phyloP scores from a whole-genome alignment of 2,113 vertebrate genomes.

The Epinephelus lanceolatus region DNA sequence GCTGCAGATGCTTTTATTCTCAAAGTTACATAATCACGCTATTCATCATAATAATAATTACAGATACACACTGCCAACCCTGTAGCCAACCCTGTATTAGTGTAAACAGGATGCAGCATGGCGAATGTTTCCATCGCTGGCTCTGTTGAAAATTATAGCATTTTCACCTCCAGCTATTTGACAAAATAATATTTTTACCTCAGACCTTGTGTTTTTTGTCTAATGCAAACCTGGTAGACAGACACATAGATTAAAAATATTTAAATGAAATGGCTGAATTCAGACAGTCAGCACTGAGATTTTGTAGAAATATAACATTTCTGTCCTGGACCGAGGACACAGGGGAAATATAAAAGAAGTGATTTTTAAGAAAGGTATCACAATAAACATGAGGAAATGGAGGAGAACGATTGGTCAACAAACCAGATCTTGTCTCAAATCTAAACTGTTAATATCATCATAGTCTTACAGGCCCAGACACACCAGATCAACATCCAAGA shows the following conservation, averaged over 20 bases:
- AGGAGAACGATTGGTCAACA: neutral
- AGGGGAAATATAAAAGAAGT: neutral
- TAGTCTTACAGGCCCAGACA: neutral
- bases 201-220: neutral
- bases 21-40: neutral
- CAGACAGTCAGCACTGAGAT: neutral
- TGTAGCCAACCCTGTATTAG: neutral
- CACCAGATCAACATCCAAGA: no score
- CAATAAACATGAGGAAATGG: neutral
- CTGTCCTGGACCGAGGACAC: neutral
- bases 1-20: constrained; percentile 16
- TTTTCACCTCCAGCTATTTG: constrained; percentile 2
- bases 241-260: neutral
- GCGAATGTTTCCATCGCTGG: neutral
- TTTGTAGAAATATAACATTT: neutral
- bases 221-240: neutral
- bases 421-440: neutral
- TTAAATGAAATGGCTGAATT: neutral
- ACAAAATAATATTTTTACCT: neutral
- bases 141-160: neutral
- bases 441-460: constrained; percentile 3
- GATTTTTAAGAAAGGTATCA: constrained; percentile 15
- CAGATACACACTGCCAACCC: constrained; percentile 1
- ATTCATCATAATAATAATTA: constrained; percentile 30
- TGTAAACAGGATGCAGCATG: neutral